Percentiles rank a stretch among this genome's conserved stretches.
These are phyloP conservation scores for Psammodynastes pulverulentus DNA, from an alignment of 2,113 vertebrate species.

Conservation along the genomic window DNA sequence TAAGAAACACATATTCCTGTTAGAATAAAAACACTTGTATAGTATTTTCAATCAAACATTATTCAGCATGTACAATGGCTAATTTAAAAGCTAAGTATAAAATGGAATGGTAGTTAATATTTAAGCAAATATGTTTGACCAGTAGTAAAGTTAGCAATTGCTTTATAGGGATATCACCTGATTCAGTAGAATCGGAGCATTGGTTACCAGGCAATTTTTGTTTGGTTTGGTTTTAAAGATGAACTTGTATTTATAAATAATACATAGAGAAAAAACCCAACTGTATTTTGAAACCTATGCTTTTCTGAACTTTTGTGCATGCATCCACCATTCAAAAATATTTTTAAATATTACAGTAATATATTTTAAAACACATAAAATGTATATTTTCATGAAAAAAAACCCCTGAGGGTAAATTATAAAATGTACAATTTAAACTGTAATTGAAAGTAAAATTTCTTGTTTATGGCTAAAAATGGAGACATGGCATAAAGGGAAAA, in stretches of 20 bases:
- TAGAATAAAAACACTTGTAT: neutral
- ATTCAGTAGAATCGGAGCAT: neutral
- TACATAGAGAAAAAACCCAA: neutral
- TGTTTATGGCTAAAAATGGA: neutral
- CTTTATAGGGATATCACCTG: neutral
- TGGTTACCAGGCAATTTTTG: neutral
- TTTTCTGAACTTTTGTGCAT: neutral
- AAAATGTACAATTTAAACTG: too few relatives aligned
- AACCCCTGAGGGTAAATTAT: too few relatives aligned
- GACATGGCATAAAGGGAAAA: neutral
- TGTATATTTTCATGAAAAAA: too few relatives aligned
- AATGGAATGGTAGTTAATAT: neutral
- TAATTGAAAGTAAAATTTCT: neutral
- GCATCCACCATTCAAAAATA: neutral
- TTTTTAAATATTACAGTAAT: neutral
- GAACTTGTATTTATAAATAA: neutral
- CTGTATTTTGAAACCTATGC: neutral
- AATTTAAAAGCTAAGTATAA: neutral
- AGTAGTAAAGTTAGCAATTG: neutral
- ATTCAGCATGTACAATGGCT: neutral
- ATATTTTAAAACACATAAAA: neutral
- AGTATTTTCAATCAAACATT: neutral
- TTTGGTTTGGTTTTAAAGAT: neutral
- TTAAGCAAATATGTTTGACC: neutral
- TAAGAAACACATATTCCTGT: neutral